A percentile compares a stretch with the other conserved stretches of the same genome.
These are phyloP conservation scores for Pipistrellus pipistrellus DNA, from an alignment of 2,797 vertebrate species.

Conservation along the genomic window DNA sequence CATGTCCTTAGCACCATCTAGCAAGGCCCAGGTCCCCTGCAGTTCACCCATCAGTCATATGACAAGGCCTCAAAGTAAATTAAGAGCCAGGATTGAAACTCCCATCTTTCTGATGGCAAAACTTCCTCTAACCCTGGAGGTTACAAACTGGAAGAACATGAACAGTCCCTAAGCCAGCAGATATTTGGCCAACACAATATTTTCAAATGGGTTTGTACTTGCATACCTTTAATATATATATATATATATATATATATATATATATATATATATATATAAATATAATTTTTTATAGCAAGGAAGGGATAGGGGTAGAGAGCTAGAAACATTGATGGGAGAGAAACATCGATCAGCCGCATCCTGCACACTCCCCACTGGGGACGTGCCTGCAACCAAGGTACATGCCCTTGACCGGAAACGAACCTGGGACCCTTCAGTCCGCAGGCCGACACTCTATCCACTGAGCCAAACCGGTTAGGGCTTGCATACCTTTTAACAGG, in stretches of 20 bases:
- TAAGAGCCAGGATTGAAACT: background rate
- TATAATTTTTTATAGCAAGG: too few relatives aligned
- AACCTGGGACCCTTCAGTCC: too few relatives aligned
- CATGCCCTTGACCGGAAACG: too few relatives aligned
- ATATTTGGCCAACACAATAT: background rate
- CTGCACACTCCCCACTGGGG: too few relatives aligned
- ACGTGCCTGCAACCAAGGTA: too few relatives aligned
- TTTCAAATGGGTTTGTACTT: background rate
- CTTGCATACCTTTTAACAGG: background rate
- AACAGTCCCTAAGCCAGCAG: background rate
- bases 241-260: too few relatives aligned
- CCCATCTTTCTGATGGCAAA: constrained; percentile 32
- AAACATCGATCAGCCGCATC: too few relatives aligned
- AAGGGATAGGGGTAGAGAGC: too few relatives aligned
- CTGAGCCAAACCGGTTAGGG: too few relatives aligned
- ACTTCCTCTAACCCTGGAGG: background rate
- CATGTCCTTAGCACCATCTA: background rate
- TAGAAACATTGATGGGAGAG: too few relatives aligned
- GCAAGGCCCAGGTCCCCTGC: background rate
- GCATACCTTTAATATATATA: background rate
- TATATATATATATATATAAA: too few relatives aligned
- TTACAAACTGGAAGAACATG: background rate
- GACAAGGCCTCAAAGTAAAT: background rate
- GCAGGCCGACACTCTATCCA: too few relatives aligned
- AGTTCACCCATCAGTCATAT: background rate